Percentiles rank a stretch among this genome's conserved stretches.
phyloP scores from a whole-genome alignment of 2,113 vertebrate species.

The Prunella fulvescens region DNA sequence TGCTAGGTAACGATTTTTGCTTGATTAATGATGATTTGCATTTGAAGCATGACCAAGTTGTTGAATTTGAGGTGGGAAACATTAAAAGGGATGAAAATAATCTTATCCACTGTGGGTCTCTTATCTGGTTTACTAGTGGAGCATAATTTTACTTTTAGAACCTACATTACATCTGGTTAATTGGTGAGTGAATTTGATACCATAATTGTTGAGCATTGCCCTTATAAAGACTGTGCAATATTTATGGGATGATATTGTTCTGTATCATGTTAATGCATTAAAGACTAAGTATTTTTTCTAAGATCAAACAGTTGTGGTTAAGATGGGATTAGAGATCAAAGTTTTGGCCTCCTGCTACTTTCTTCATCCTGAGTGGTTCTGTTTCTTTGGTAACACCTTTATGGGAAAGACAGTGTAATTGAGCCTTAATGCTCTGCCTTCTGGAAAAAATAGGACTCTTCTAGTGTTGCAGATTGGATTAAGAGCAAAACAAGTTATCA shows the following conservation, averaged over 20 bases:
- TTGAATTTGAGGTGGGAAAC: background rate
- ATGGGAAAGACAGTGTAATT: background rate
- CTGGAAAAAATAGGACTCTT: background rate
- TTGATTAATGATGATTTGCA: background rate
- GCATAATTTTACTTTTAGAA: background rate
- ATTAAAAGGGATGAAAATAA: background rate
- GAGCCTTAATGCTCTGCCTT: background rate
- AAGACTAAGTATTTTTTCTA: background rate
- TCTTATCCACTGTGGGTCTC: background rate
- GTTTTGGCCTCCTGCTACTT: background rate
- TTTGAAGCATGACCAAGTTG: background rate
- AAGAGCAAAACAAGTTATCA: background rate
- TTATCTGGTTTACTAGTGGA: background rate
- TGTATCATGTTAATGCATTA: background rate
- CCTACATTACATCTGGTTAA: background rate
- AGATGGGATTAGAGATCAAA: background rate
- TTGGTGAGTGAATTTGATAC: background rate
- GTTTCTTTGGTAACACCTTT: background rate
- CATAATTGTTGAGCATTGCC: background rate
- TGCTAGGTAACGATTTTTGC: background rate
- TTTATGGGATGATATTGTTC: background rate
- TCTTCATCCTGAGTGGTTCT: background rate
- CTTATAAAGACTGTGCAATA: background rate
- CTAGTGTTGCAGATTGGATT: background rate
- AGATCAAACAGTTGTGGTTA: background rate